phyloP scores from a whole-genome alignment of 2,797 vertebrate genomes.

The Craterocephalus amniculus region DNA sequence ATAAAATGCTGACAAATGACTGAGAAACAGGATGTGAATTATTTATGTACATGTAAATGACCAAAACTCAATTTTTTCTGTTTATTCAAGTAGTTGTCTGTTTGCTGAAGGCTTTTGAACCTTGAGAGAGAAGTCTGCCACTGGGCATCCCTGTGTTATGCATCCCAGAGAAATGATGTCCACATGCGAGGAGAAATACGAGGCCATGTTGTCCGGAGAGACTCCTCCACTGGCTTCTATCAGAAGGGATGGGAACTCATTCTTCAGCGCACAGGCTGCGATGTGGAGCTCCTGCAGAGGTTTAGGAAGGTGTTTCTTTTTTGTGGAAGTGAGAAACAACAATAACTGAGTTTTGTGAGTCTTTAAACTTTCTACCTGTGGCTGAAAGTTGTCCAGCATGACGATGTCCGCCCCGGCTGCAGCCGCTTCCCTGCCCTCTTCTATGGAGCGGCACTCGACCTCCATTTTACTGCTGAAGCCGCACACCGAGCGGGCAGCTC shows the following conservation, averaged over 20 bases:
- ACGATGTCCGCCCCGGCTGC: conserved; percentile 83
- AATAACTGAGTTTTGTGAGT: not conserved
- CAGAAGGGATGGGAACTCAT: conserved; percentile 70
- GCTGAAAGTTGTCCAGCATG: conserved; percentile 87
- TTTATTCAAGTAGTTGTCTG: not conserved
- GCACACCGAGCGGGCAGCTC: conserved; percentile 67
- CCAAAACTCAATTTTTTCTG: not conserved
- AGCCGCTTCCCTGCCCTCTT: conserved; percentile 79
- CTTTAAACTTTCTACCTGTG: conserved; percentile 73
- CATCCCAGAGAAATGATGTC: conserved; percentile 88
- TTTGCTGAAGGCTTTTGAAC: conserved; percentile 65
- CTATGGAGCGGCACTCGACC: conserved; percentile 82
- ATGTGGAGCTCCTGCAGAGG: conserved; percentile 78
- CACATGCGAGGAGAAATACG: conserved; percentile 81
- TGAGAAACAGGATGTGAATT: not conserved
- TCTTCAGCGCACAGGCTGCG: conserved; percentile 79
- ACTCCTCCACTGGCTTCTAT: conserved; percentile 89
- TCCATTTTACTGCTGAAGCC: conserved; percentile 86
- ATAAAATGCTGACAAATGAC: not conserved
- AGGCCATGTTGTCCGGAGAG: conserved; percentile 68
- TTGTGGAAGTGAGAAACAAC: not conserved
- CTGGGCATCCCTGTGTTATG: conserved; percentile 86
- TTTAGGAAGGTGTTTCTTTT: not conserved
- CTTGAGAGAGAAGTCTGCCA: conserved; percentile 89
- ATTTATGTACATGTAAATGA: not conserved